Evolutionary conservation across 2,797 vertebrate genomes (phyloP), one percentile per base, ranked within the genome.

Genomic region (Muscicapa striata): DNA sequence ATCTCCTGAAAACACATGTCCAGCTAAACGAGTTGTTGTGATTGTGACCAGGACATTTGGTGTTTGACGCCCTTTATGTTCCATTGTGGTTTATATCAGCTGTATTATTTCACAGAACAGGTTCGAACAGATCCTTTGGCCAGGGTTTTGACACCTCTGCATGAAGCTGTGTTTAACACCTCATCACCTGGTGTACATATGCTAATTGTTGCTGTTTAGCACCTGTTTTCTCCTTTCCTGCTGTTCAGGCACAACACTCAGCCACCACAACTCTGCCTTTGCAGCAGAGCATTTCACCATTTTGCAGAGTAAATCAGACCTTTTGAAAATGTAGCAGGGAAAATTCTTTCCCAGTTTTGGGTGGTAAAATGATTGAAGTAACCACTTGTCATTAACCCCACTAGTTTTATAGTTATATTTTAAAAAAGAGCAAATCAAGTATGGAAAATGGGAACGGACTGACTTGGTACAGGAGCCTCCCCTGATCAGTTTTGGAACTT

Each of bases 211-310:
- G 55, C 92, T 93, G 90, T 89, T 95, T 92, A 88, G 93, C 97
- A 97, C 96, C 97, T 97, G 97, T 90, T 97, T 97, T 93, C 89
- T 85, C 49, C 87, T 68, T 94, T 90, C 94, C 95, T 76, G 91
- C 96, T 96, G 96, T 93, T 97, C 91, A 79, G 94, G 43, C 51
- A 82, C 81, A 90, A 87, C 72, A 84, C 52, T 79, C 43, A 86
- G 67, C 70, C 4, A 89, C 48, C 76, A 58, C 73, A 73, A 41
- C 30, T 89, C 68, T 54, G 52, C 36, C 23, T 90, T 34, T 18
- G 32, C 57, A 13, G 49, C 11, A 54, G 72, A 84, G 8, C 20
- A n/a, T 51, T 77, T 80, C 68, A 51, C 19, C 26, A 3, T n/a
- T 64, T 17, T 3, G 16, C 8, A 14, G 43, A 52, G 15, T 5